Evolutionary conservation across 2,888 invertebrate genomes (phyloP).

Genomic region (Brachyptera risi): DNA sequence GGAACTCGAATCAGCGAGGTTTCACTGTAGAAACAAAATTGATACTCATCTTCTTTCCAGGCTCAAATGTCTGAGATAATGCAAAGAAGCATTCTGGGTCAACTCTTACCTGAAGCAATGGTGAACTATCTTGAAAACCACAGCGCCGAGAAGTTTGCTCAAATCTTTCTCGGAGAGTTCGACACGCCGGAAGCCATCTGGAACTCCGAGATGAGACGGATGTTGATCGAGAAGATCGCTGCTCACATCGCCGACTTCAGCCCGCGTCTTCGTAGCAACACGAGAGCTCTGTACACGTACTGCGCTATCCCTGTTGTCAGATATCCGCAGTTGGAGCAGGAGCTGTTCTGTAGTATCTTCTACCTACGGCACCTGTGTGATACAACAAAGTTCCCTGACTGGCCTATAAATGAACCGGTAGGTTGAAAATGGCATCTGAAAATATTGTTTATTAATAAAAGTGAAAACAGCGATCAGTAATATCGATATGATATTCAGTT

Average conservation of each 20-base stretch:
- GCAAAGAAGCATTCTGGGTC: slow-evolving; percentile 88
- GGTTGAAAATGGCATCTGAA: no score
- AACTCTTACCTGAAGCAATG: slow-evolving; percentile 97
- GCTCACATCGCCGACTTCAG: slow-evolving; percentile 97
- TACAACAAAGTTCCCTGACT: slow-evolving; percentile 81
- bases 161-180: slow-evolving; percentile 96
- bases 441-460: no score
- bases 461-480: no score
- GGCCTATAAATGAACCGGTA: slow-evolving; percentile 96
- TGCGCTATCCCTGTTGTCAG: slow-evolving; percentile 89
- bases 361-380: slow-evolving; percentile 96
- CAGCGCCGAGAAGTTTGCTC: slow-evolving; percentile 96
- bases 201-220: slow-evolving; percentile 94
- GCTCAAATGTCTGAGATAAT: slow-evolving; percentile 70
- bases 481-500: background rate
- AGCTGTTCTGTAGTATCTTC: slow-evolving; percentile 98
- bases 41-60: slow-evolving; percentile 33
- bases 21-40: no score
- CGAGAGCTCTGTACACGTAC: slow-evolving; percentile 92
- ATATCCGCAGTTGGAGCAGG: slow-evolving; percentile 91
- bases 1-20: no score
- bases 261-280: slow-evolving; percentile 88
- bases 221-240: slow-evolving; percentile 95
- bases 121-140: slow-evolving; percentile 98
- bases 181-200: slow-evolving; percentile 99